Evolutionary conservation across 2,113 vertebrate genomes (phyloP).

Genomic region (Gymnobelideus leadbeateri): DNA sequence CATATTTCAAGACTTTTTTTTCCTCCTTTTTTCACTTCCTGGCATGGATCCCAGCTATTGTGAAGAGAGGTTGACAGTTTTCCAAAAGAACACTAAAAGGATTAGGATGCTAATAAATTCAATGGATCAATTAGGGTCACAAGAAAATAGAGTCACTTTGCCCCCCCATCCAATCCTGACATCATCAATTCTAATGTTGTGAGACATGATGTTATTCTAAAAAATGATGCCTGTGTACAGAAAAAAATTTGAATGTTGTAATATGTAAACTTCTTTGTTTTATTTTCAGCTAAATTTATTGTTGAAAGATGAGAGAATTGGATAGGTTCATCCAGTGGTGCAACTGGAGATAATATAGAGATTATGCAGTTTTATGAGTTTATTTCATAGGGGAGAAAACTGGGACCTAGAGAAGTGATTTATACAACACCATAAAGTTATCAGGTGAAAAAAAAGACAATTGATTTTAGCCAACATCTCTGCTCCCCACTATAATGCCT

Average conservation of each 20-base stretch:
- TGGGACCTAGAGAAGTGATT: neutral
- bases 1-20: constrained; percentile 49
- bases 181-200: constrained; percentile 46
- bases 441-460: neutral
- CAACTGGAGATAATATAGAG: neutral
- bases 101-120: constrained; percentile 47
- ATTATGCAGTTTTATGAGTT: neutral
- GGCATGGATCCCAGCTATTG: constrained; percentile 11
- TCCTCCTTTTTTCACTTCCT: constrained; percentile 15
- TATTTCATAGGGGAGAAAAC: neutral
- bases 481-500: neutral
- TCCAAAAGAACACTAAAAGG: constrained; percentile 46
- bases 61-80: constrained; percentile 18
- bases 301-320: neutral
- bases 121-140: constrained; percentile 2
- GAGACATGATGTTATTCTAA: constrained; percentile 21
- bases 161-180: constrained; percentile 24
- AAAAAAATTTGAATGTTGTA: neutral
- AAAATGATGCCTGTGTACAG: neutral
- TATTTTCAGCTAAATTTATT: neutral
- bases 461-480: neutral
- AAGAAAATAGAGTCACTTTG: constrained; percentile 35
- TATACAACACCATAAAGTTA: neutral
- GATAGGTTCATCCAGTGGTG: neutral
- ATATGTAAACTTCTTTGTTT: neutral